Evolutionary conservation across 2,113 vertebrate genomes (phyloP), one percentile per base, ranked within the genome.

Genomic region (Cottus gobio): DNA sequence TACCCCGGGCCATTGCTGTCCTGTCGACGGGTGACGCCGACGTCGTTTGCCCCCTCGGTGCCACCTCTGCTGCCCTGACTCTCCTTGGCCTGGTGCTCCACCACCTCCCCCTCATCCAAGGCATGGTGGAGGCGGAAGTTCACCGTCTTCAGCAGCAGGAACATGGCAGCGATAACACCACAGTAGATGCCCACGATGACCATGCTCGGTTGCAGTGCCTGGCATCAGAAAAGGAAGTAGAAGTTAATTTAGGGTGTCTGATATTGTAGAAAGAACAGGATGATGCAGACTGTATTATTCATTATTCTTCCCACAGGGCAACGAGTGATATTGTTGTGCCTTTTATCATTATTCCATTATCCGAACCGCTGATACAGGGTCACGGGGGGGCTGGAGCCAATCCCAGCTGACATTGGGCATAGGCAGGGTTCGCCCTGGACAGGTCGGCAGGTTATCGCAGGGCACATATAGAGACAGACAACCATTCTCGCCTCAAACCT

Each of bases 151-250:
- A 99, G 94, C 93, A 98, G 95, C 89, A 96, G 95, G 88, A 99
- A 99, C 93, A 99, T 95, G 92, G 95, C 96, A 61, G 96, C 97
- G 74, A 99, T 97, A 89, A 99, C 96, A 0, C 97, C 97, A 84
- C 98, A 99, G 95, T 99, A 99, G 94, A 99, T 96, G 82, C 97
- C 98, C 87, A 99, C 97, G 77, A 99, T 99, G 93, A 97, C 96
- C 97, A 98, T 97, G 84, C 97, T 97, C 84, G 98, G 97, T 70
- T 97, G 97, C 93, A 99, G 96, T 37, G 98, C 98, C 98, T 99
- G 93, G 81, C 62, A 86, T 86, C 1, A 92, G 44, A 94, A 68
- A 84, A 30, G 44, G 22, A 62, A 39, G 44, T 3, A 24, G 26
- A 31, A 61, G 24, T 67, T 3, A 50, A 30, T 37, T 6, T 3